These are phyloP conservation scores for Hippocampus mohnikei DNA, from an alignment of 2,113 vertebrate species.

Conservation along the genomic window DNA sequence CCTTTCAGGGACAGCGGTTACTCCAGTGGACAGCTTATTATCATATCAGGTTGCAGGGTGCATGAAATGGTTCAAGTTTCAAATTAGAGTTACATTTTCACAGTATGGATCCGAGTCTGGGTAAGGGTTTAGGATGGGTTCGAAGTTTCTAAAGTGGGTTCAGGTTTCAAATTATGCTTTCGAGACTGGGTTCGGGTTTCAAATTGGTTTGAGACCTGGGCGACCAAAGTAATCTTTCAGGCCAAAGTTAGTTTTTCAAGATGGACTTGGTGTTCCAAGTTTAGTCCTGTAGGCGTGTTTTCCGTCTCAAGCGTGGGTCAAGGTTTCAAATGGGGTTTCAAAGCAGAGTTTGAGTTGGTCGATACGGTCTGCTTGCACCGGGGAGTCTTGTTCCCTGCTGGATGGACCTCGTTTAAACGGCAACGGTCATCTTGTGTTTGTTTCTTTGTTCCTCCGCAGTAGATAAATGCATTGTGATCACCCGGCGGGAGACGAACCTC, in stretches of 20 bases:
- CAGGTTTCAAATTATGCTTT: neutral
- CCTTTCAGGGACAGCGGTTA: too few species aligned
- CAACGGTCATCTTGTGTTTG: neutral
- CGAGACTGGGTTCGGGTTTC: neutral
- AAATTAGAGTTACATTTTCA: too few species aligned
- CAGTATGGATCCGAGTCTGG: too few species aligned
- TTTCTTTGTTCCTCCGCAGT: neutral
- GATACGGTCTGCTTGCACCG: neutral
- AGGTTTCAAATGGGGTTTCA: neutral
- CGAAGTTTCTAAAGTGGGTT: neutral
- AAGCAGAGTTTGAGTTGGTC: neutral
- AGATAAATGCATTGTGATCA: constrained; percentile 34
- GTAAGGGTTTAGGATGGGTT: too few species aligned
- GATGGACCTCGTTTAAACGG: neutral
- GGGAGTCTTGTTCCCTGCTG: neutral
- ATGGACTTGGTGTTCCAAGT: neutral
- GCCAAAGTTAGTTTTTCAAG: neutral
- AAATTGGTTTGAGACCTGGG: neutral
- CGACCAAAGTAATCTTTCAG: neutral
- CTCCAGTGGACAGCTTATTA: too few species aligned
- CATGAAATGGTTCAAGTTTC: too few species aligned
- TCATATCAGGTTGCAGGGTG: too few species aligned
- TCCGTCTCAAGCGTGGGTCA: neutral
- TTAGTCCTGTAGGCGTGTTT: neutral
- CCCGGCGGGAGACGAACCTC: constrained; percentile 17